These are phyloP conservation scores for Pachycephus smyrnensis DNA, from an alignment of 2,888 invertebrate species.

Conservation along the genomic window DNA sequence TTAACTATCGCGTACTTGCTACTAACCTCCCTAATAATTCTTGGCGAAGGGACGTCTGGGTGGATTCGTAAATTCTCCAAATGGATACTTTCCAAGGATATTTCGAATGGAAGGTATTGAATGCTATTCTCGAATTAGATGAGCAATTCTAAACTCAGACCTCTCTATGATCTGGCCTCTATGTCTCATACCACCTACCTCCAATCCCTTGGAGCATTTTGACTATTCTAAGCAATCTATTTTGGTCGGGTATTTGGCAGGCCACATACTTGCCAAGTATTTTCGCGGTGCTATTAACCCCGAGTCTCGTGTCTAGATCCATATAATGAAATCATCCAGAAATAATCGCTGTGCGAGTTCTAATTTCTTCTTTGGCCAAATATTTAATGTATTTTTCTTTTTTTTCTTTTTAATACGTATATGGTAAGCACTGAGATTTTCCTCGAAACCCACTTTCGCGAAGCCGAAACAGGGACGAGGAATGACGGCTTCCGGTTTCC, in stretches of 20 bases:
- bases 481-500: slow-evolving; percentile 48
- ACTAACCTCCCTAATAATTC: not conserved
- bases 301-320: slow-evolving; percentile 17
- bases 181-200: not conserved
- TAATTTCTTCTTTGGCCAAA: not conserved
- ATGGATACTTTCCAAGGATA: not conserved
- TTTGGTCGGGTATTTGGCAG: slow-evolving; percentile 56
- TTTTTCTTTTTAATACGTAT: not conserved
- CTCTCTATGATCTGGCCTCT: not conserved
- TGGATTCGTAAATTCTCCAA: not conserved
- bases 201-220: slow-evolving; percentile 2
- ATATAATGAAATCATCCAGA: not conserved
- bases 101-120: not conserved
- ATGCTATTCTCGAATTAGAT: not conserved
- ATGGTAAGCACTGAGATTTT: slow-evolving; percentile 12
- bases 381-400: not conserved
- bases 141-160: not conserved
- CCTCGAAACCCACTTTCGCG: slow-evolving; percentile 40
- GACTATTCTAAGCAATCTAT: slow-evolving; percentile 34
- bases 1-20: not conserved
- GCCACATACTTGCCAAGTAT: slow-evolving; percentile 51
- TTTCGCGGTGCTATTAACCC: slow-evolving; percentile 56
- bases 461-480: slow-evolving; percentile 31
- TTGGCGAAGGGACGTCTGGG: not conserved
- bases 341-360: not conserved